Evolutionary conservation across 2,113 vertebrate genomes (phyloP).

Genomic region (Motacilla alba): DNA sequence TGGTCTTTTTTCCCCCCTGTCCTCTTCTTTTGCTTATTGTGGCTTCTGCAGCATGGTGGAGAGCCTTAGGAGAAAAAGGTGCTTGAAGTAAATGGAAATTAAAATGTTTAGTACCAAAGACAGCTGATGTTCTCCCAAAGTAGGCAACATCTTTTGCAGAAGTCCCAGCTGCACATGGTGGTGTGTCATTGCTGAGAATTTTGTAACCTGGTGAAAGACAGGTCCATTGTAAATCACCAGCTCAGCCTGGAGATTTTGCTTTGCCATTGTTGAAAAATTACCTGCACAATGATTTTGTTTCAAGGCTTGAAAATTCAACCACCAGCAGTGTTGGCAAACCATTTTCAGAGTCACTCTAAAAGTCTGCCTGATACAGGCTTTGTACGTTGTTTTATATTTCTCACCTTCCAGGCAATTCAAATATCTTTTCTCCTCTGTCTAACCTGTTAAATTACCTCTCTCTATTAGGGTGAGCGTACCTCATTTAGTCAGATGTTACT

Average conservation of each 20-base stretch:
- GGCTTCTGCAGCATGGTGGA: neutral
- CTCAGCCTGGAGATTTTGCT: neutral
- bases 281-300: neutral
- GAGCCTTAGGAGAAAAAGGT: neutral
- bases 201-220: neutral
- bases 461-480: neutral
- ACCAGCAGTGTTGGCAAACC: neutral
- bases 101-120: neutral
- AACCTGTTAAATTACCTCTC: conserved; percentile 38
- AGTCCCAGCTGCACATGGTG: rapidly evolving
- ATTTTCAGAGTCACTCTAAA: neutral
- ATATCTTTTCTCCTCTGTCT: conserved; percentile 25
- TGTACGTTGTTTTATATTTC: neutral
- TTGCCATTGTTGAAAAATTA: neutral
- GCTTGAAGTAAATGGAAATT: neutral
- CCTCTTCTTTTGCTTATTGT: neutral
- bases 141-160: neutral
- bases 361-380: neutral
- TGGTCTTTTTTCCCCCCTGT: rapidly evolving
- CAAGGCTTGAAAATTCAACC: neutral
- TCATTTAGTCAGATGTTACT: conserved; percentile 32
- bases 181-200: neutral
- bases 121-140: neutral
- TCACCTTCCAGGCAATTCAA: conserved; percentile 31
- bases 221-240: neutral